Base-by-base conservation (phyloP, 1,140 invertebrate genomes). In the Eubasilissa regina region DNA sequence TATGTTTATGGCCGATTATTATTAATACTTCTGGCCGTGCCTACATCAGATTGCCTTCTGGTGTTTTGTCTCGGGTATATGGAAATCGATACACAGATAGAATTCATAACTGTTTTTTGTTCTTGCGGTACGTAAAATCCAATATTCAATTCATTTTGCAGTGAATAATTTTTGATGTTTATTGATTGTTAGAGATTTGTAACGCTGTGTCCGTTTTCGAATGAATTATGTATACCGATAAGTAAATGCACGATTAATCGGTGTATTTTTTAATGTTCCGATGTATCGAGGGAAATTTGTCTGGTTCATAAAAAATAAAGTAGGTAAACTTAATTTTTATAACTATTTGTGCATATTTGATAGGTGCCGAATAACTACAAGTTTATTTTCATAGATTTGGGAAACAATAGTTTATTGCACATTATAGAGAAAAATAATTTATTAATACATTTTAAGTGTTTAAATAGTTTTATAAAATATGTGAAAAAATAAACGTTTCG, bases 71-170 rank as follows among this genome's bases (percentile, higher is more conserved):
- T 44, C 35, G n/a, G 13, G 13, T 13, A 21, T 64, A 25, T n/a
- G 19, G 60, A 64, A 64, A 64, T 64, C 60, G 35, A 64, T 64
- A 64, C 60, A 51, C 48, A 51, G 48, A 51, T 51, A 43, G 60
- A 64, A 25, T 64, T 64, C 11, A 64, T 64, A 64, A 64, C 60
- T 64, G 60, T 64, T 64, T 13, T 64, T 64, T 43, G 19, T 64
- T 25, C 35, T 13, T 21, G 19, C 35, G 25, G 10, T 44, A 25
- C 60, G 60, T 64, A 64, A 8, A 13, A 58, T 58, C 25, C 25
- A 35, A 35, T 58, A 58, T 58, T 58, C 55, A 58, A 58, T 58
- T 58, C 55, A 58, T 58, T 58, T 58, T 58, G 17, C 55, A 58
- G 55, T 58, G 55, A 58, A 58, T 58, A 58, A 58, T 19, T 58